A percentile compares a stretch with the other conserved stretches of the same genome.
Conservation (phyloP, 2,113 vertebrate genomes). For the Poeciliopsis turrubarensis region DNA sequence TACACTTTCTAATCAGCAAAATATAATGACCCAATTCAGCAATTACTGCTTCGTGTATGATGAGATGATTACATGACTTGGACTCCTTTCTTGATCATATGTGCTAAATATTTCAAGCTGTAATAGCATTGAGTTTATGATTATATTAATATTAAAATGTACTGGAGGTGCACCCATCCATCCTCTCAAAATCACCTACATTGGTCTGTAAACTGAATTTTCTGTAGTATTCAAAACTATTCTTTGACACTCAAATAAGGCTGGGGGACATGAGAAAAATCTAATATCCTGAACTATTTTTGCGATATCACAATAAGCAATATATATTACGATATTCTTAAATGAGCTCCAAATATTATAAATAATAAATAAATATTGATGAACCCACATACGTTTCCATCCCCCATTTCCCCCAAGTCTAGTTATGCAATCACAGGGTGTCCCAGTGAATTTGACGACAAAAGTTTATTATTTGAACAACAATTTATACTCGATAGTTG, state of each 20-base stretch:
- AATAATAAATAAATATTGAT: too few species aligned
- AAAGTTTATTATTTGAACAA: too few species aligned
- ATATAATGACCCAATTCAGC: background rate
- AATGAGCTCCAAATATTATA: too few species aligned
- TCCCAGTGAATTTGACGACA: too few species aligned
- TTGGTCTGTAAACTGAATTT: background rate
- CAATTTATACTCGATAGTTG: too few species aligned
- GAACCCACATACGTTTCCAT: rapidly evolving
- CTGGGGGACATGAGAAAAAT: too few species aligned
- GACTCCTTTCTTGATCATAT: background rate
- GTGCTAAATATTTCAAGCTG: background rate
- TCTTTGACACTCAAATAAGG: background rate
- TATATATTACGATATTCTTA: too few species aligned
- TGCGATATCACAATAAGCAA: too few species aligned
- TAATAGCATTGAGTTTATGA: background rate
- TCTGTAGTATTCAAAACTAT: background rate
- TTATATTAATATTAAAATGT: background rate
- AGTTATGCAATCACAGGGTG: too few species aligned
- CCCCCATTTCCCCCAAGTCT: too few species aligned
- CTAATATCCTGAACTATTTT: too few species aligned
- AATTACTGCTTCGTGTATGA: background rate
- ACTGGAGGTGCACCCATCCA: background rate
- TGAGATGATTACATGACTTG: conserved; percentile 4
- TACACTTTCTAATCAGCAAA: background rate
- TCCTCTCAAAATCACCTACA: background rate